Evolutionary conservation across 2,797 vertebrate species (phyloP).

Genomic region (Tolypeutes matacus): DNA sequence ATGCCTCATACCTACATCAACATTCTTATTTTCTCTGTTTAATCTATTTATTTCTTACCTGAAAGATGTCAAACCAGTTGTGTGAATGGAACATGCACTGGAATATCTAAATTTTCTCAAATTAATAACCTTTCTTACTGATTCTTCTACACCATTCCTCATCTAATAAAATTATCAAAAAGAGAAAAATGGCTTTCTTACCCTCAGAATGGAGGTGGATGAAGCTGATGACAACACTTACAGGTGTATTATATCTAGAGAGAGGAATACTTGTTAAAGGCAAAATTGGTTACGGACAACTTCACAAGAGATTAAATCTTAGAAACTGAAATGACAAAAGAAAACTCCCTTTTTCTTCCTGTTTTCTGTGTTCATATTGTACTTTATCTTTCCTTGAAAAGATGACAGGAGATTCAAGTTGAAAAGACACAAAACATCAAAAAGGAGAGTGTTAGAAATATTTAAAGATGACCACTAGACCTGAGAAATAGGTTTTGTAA

Average conservation of each 20-base stretch:
- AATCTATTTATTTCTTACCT: too few species aligned
- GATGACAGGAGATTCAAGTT: too few species aligned
- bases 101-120: background rate
- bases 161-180: background rate
- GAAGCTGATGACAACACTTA: background rate
- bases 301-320: too few species aligned
- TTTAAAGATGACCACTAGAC: background rate
- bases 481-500: too few species aligned
- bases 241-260: background rate
- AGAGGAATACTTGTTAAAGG: background rate
- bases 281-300: background rate
- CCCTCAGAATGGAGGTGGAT: too few species aligned
- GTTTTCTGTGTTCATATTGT: background rate
- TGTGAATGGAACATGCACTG: background rate
- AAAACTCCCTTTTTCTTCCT: background rate
- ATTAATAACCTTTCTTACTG: background rate
- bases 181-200: background rate
- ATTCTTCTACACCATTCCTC: background rate
- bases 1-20: background rate
- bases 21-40: too few species aligned
- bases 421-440: background rate
- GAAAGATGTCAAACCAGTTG: fast-evolving
- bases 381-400: background rate
- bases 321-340: too few species aligned
- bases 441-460: background rate